Conservation (phyloP, 2,113 vertebrate species). For the Ptyas mucosa region DNA sequence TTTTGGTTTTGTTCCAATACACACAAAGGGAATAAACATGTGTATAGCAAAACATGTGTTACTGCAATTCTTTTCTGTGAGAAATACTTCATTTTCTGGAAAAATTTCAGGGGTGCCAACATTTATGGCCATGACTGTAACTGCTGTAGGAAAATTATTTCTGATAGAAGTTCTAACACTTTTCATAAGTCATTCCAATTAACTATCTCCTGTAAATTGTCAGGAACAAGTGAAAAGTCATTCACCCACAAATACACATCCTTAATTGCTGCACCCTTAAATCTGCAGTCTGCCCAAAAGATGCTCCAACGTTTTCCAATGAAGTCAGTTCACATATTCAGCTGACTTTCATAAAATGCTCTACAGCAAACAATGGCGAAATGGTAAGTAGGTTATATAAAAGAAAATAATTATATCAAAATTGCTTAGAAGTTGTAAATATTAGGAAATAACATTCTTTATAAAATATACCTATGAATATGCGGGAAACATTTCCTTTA, state of each 20-base stretch:
- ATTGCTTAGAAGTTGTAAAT: slow-evolving; percentile 2
- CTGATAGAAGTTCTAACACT: not conserved
- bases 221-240: not conserved
- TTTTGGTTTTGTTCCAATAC: too few species aligned
- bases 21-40: too few species aligned
- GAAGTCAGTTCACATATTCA: not conserved
- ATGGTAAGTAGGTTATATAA: not conserved
- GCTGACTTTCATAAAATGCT: not conserved
- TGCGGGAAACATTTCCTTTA: slow-evolving; percentile 42
- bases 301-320: not conserved
- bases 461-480: slow-evolving; percentile 46
- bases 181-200: not conserved
- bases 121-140: too few species aligned
- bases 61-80: too few species aligned
- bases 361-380: not conserved
- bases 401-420: slow-evolving; percentile 9
- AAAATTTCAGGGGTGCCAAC: too few species aligned
- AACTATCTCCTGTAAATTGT: not conserved
- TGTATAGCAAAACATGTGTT: too few species aligned
- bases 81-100: too few species aligned
- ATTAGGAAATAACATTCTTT: slow-evolving; percentile 40
- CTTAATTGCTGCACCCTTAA: not conserved
- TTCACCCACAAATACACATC: not conserved
- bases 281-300: not conserved
- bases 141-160: not conserved